Evolutionary conservation across 2,113 vertebrate genomes (phyloP), one percentile per base, ranked within the genome.

Genomic region (Gadus chalcogrammus): DNA sequence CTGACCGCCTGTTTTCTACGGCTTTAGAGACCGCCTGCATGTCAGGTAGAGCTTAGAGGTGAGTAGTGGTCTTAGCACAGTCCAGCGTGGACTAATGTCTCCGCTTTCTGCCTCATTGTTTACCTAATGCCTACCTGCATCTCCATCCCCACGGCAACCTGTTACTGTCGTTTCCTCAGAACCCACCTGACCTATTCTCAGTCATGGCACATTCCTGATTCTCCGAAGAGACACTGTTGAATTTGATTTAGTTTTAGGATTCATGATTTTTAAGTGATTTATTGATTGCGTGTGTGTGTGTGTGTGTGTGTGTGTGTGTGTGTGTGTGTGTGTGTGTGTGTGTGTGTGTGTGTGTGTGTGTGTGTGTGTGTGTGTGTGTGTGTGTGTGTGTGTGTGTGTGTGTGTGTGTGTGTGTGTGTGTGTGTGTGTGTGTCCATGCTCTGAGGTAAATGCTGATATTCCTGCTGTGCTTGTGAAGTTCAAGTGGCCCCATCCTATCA

Each of bases 21-120:
- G 85, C 82, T 89, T 83, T 84, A 67, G 84, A 86, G 83, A 64
- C 82, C 76, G 60, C 84, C 88, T 87, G 85, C 87, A 85, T 83
- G 84, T 74, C 83, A 75, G 88, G 82, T 84, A 79, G 13, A 78
- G 84, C 78, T 77, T 86, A 89, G 78, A 77, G 76, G 64, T 16
- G 56, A 77, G 73, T 79, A 48, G 67, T 79, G 80, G 82, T 82
- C 75, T 78, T 75, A 84, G 83, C 80, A 48, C 42, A n/a, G 55
- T 58, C n/a, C n/a, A n/a, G 16, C 16, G 55, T 5, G 55, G 55
- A 48, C 5, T 11, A 48, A 48, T 48, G 42, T 48, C 42, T 48
- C 42, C 42, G 42, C 42, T 9, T 48, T 48, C 9, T 13, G 42
- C n/a, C 16, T 58, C 55, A 16, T 58, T 17, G 15, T 58, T 58